Conservation (phyloP, 1,140 invertebrate genomes). For the Neodiprion virginianus region DNA sequence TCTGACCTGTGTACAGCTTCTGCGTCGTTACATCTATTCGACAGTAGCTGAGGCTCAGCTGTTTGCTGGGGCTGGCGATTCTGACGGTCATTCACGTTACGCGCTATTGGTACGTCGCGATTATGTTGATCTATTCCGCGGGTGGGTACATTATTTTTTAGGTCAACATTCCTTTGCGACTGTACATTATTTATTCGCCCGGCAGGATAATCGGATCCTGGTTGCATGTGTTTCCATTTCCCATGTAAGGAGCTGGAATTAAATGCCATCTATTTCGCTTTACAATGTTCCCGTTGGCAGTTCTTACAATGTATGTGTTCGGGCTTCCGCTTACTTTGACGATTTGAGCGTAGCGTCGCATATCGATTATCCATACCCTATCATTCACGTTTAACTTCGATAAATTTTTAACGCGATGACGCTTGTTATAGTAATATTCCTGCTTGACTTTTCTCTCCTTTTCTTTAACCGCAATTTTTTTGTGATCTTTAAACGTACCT, state of each 20-base stretch:
- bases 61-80: too few species aligned
- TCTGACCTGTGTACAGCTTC: too few species aligned
- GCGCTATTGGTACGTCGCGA: too few species aligned
- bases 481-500: conserved; percentile 18
- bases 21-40: too few species aligned
- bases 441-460: conserved; percentile 24
- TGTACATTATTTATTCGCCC: too few species aligned
- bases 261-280: conserved; percentile 31
- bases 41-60: too few species aligned
- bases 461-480: conserved; percentile 2
- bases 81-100: too few species aligned
- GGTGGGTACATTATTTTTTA: too few species aligned
- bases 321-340: conserved; percentile 5
- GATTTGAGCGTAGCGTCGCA: conserved; percentile 25
- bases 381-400: conserved; percentile 16
- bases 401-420: conserved; percentile 25
- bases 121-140: too few species aligned
- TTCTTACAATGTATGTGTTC: conserved; percentile 25
- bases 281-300: conserved; percentile 18
- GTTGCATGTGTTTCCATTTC: too few species aligned
- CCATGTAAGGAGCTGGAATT: conserved; percentile 12
- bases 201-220: too few species aligned
- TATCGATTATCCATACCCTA: conserved; percentile 29
- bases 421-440: conserved; percentile 21
- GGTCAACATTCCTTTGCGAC: too few species aligned